These are phyloP conservation scores for Andrena marginata DNA, from an alignment of 2,888 invertebrate species.

Conservation along the genomic window DNA sequence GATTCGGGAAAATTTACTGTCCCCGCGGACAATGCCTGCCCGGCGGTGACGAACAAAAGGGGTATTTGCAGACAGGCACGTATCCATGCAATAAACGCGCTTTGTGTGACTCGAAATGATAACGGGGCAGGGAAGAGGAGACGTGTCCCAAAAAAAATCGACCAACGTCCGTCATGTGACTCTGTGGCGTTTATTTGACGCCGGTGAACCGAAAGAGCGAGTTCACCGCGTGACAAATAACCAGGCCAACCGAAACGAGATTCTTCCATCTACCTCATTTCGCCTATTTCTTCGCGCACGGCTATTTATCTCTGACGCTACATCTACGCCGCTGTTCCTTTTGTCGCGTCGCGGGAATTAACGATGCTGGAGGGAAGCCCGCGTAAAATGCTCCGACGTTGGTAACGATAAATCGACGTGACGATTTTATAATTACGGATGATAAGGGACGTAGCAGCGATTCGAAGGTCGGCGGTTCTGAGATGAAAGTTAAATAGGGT, in stretches of 20 bases:
- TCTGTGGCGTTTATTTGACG: slow-evolving; percentile 16
- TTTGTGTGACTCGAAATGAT: neutral
- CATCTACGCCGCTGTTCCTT: slow-evolving; percentile 9
- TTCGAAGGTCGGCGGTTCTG: no score
- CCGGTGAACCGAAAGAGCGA: slow-evolving; percentile 43
- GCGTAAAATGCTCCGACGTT: slow-evolving; percentile 1
- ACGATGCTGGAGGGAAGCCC: neutral
- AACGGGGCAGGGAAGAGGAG: neutral
- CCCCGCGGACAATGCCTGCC: no score
- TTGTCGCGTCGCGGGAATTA: slow-evolving; percentile 17
- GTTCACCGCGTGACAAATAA: slow-evolving; percentile 55
- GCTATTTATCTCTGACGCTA: slow-evolving; percentile 25
- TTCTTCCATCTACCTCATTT: slow-evolving; percentile 33
- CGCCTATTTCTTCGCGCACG: slow-evolving; percentile 22
- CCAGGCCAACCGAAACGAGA: slow-evolving; percentile 44
- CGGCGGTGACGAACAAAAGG: neutral
- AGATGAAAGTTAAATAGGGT: no score
- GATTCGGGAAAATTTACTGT: no score
- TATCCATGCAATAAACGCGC: neutral
- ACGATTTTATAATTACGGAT: neutral
- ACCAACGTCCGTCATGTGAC: slow-evolving; percentile 16
- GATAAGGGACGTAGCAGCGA: no score
- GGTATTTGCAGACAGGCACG: neutral
- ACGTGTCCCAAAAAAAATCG: neutral
- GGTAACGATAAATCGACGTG: neutral